Evolutionary conservation across 2,797 vertebrate genomes (phyloP), one percentile per base, ranked within the genome.

Genomic region (Gorsachius magnificus): DNA sequence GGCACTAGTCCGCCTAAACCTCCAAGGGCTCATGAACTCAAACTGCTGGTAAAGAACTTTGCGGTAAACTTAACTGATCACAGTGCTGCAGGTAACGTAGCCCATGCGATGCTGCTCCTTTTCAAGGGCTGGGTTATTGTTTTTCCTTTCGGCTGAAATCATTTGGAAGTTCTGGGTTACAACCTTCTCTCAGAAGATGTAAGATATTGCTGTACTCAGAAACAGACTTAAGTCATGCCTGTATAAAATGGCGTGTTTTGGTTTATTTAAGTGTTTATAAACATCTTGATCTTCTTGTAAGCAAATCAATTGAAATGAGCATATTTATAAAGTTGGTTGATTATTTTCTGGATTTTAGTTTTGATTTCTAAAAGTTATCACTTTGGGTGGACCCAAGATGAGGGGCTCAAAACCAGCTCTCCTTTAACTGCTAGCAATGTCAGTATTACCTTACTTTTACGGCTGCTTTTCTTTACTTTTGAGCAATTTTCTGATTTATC

Each of bases 1-100:
- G 96, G 98, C 77, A 74, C 98, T 50, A 99, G 99, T 36, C 99
- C 99, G 4, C 99, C 99, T 3, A 99, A 99, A 95, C 99, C 99
- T 26, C 99, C 99, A 4, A 98, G 99, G 6, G 99, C 99, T 80
- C 99, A 99, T 0, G 99, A 99, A 41, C 98, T 99, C 97, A 99
- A 99, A 95, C 98, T 99, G 51, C 98, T 99, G 95, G 99, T 99
- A 95, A 99, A 98, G 98, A 99, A 99, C 93, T 98, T 99, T 76
- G 75, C 93, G 3, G 98, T 97, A 94, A 97, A 97, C 10, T 96
- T 98, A 19, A 83, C 92, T 16, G 98, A 98, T 88, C 96, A 96
- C 17, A 95, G 96, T 89, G 98, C 98, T 98, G 98, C 99, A 98
- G 99, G 99, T 99, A 96, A 82, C 3, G 0, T 50, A 57, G 19